Base-by-base conservation (phyloP, 2,888 invertebrate genomes). In the Nymphalis c-album region DNA sequence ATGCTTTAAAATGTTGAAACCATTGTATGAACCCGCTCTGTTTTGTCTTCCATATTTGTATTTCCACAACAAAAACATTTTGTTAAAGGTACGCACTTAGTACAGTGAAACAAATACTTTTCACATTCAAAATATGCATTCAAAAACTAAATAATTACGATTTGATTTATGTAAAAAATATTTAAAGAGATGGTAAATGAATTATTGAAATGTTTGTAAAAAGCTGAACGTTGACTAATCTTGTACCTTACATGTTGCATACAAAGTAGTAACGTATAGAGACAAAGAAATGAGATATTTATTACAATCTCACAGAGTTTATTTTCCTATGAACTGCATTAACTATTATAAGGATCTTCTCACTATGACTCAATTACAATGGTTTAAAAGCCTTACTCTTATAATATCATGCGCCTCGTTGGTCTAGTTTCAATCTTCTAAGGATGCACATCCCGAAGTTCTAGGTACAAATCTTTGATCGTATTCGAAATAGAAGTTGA, bases 71-170 rank as follows among this genome's bases (percentile, higher is more conserved):
- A 82, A 80, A 76, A 80, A 80, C 74, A 84, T 88, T 88, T 89
- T 88, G 86, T 90, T 85, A 86, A 78, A 77, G 78, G 81, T 82
- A 83, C 83, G 83, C 85, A 86, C 84, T 87, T 83, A 81, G 77
- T 26, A 76, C 80, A 84, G 80, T 84, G 81, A 78, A 84, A 83
- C 84, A 86, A 85, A 87, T 85, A 85, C 80, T 73, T 80, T 81
- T 53, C 80, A 83, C 85, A 88, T 86, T 86, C 85, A 82, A 86
- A 85, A 86, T 86, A 81, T 80, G 83, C 75, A 77, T 85, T 13
- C 82, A 85, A 77, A 77, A 84, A 85, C 82, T 40, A 26, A 72
- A 64, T 58, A 64, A 71, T 63, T 67, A 60, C 75, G 17, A 17
- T 77, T n/a, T 77, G 72, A 73, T 77, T 79, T 81, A 85, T 84